Base-by-base conservation (phyloP, 1,140 invertebrate genomes). In the Drosophila rufa region DNA sequence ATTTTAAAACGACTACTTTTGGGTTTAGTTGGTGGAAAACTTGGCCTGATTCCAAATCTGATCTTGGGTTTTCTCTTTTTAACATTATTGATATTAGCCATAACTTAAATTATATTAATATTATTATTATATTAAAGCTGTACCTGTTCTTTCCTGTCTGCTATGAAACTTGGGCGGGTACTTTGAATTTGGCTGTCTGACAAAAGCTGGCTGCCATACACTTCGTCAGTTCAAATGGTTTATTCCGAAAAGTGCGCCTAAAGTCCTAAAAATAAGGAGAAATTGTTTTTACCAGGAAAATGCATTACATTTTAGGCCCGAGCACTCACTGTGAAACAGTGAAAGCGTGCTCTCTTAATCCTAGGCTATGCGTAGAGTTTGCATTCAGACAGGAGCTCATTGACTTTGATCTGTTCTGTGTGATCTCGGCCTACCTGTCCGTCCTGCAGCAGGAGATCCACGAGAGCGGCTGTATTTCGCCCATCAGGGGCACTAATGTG, bases 401-500 rank as follows among this genome's bases (percentile, higher is more conserved):
- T 38, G 86, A 92, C 61, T 93, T 93, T 47, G 92, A 93, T 86
- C 74, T 93, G 56, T 93, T 93, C 71, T 93, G 92, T 64, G 81
- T 93, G 19, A 82, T 93, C 60, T 91, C 92, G 43, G 92, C 92
- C 27, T 93, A 93, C 61, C 79, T 93, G 36, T 92, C 92, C 17
- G 92, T 93, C 48, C 60, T 93, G 25, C 92, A 93, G 57, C 92
- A 93, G 59, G 92, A 93, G 60, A 93, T 93, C 40, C 81, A 93
- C 55, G 92, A 93, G 55, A 93, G 91, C 60, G 91, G 92, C 22
- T 93, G 92, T 71, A 92, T 93, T 48, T 93, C 92, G 60, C 92
- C 92, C 48, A 93, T 93, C 6, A 93, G 93, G 61, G 92, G 92
- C 8, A 93, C 92, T 8, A 93, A 93, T 91, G 86, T 93, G 48